These are phyloP conservation scores for Prochilodus magdalenae DNA, from an alignment of 2,113 vertebrate species.

Conservation along the genomic window DNA sequence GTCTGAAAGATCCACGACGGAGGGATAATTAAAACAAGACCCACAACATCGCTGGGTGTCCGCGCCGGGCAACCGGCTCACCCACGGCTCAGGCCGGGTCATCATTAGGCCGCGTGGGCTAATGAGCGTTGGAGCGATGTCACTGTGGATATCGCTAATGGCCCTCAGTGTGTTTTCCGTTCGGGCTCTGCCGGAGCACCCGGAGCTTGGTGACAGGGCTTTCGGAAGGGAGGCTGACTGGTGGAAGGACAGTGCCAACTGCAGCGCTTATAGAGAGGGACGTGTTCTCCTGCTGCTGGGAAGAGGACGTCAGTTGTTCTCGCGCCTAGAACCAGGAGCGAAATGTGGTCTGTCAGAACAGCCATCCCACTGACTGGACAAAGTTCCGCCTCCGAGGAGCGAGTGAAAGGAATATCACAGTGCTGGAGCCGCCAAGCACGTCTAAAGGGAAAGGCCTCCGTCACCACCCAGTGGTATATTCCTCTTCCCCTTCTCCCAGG, in stretches of 20 bases:
- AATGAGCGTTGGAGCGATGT: slow-evolving; percentile 73
- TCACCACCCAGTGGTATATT: too few species aligned
- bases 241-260: not conserved
- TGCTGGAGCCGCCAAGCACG: not conserved
- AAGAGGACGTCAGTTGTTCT: not conserved
- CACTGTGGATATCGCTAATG: slow-evolving; percentile 76
- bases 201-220: slow-evolving; percentile 59
- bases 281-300: not conserved
- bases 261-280: not conserved
- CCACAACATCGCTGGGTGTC: not conserved
- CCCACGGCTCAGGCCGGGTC: slow-evolving; percentile 58
- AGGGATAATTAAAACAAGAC: too few species aligned
- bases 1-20: too few species aligned
- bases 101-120: slow-evolving; percentile 67
- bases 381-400: not conserved
- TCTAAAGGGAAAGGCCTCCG: too few species aligned
- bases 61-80: slow-evolving; percentile 64
- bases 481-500: too few species aligned
- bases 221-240: slow-evolving; percentile 34
- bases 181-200: not conserved
- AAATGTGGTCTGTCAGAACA: not conserved
- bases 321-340: not conserved
- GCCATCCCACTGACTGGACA: not conserved
- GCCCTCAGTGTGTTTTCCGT: slow-evolving; percentile 62
- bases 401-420: not conserved